phyloP scores from a whole-genome alignment of 2,113 vertebrate genomes.

The Anolis sagrei region DNA sequence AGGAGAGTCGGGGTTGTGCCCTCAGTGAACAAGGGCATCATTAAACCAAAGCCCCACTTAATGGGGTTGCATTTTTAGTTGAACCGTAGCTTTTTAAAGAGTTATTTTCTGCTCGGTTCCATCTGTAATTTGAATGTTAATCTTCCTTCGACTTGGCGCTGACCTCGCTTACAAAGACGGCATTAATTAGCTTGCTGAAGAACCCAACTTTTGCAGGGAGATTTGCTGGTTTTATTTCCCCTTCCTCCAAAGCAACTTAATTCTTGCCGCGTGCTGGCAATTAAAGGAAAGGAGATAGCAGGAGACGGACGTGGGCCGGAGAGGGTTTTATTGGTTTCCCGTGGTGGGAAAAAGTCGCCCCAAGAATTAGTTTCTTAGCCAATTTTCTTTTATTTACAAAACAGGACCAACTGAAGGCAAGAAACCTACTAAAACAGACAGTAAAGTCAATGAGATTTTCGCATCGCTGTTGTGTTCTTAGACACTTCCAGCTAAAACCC shows the following conservation, averaged over 20 bases:
- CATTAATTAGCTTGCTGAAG: not conserved
- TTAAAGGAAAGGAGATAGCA: not conserved
- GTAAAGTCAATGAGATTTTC: no score
- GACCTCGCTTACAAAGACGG: not conserved
- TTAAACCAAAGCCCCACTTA: not conserved
- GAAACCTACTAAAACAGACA: no score
- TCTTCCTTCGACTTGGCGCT: not conserved
- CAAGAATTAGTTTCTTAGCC: no score
- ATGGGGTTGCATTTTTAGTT: not conserved
- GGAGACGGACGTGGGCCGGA: no score
- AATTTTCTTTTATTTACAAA: no score
- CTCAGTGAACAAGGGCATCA: not conserved
- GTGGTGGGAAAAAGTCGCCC: no score
- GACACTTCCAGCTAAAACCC: not conserved
- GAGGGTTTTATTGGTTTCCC: not conserved
- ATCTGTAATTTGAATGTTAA: conserved; percentile 7
- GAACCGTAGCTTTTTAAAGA: not conserved
- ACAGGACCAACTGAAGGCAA: no score
- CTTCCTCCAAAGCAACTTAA: not conserved
- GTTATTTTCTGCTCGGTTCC: not conserved
- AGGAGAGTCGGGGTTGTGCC: no score
- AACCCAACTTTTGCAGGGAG: not conserved
- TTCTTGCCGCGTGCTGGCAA: not conserved
- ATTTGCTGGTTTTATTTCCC: no score
- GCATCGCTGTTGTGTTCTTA: not conserved